These are phyloP conservation scores for Liopterus haemorrhoidalis DNA, from an alignment of 2,888 invertebrate species.

Conservation along the genomic window DNA sequence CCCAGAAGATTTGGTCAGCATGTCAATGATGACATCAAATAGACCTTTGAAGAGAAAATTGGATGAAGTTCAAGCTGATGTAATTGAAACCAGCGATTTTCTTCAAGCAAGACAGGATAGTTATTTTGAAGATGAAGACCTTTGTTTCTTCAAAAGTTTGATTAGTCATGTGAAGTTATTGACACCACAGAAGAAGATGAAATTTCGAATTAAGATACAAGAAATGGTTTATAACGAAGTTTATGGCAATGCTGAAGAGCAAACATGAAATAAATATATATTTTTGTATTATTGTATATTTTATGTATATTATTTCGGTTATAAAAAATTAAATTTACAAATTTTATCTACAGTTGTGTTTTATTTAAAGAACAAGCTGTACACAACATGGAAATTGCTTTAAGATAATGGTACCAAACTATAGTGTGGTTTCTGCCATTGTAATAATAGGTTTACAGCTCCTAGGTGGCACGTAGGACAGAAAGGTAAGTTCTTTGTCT, in stretches of 20 bases:
- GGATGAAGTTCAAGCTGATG: constrained; percentile 47
- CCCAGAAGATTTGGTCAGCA: constrained; percentile 7
- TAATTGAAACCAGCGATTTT: constrained; percentile 47
- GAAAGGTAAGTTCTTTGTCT: too few species aligned
- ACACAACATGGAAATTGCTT: too few species aligned
- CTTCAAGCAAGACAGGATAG: constrained; percentile 37
- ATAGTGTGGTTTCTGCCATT: too few species aligned
- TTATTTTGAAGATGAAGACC: constrained; percentile 40
- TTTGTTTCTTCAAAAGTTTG: constrained; percentile 49
- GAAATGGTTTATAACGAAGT: constrained; percentile 50
- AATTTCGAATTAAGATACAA: constrained; percentile 50
- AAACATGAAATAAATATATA: too few species aligned
- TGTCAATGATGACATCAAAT: background rate
- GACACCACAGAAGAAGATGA: constrained; percentile 48
- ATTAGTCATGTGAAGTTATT: constrained; percentile 49
- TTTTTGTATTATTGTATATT: too few species aligned
- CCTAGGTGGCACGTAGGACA: too few species aligned
- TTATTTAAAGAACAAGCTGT: too few species aligned
- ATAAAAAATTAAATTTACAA: too few species aligned
- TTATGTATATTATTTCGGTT: too few species aligned
- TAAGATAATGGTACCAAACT: too few species aligned
- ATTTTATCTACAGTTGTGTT: too few species aligned
- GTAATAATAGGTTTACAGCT: too few species aligned
- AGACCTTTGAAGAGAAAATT: constrained; percentile 40
- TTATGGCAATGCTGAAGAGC: constrained; percentile 34